Evolutionary conservation across 2,113 vertebrate genomes (phyloP), one percentile per base, ranked within the genome.

Genomic region (Donacobius atricapilla): DNA sequence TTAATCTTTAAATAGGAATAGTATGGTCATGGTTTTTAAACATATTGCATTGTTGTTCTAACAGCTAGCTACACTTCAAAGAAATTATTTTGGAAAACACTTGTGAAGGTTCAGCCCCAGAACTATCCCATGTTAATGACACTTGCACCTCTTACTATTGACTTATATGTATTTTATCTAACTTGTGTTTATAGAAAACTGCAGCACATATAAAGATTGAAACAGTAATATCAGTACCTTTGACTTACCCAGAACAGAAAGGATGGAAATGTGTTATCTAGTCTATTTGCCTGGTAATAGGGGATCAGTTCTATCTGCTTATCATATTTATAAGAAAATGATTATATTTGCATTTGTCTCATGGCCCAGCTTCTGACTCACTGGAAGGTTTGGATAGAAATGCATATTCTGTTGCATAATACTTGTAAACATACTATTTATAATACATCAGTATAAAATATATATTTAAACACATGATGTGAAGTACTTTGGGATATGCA

Each of bases 181-280:
- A 51, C 17, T 18, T 39, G 6, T 19, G 44, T 76, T 91, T 72
- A 14, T 37, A 31, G 33, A 40, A 86, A 45, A 47, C 28, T 30
- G 10, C 7, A 48, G 53, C 16, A 37, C 3, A 0, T n/a, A 8
- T 1, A 3, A 4, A 63, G 51, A 37, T 18, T 35, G 44, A 68
- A 64, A 39, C 9, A 56, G 13, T 71, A 1, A 1, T 50, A 7
- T 39, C 21, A 19, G 10, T 33, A 7, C 33, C 30, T 56, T 78
- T 50, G 58, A 33, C 28, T 61, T 75, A 2, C 13, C 5, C 4
- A 39, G 47, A 83, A 44, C 15, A 57, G 63, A 56, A 72, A 42
- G 35, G 18, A 21, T 83, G 15, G 50, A 76, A 72, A 27, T 30
- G 10, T 39, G 2, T 53, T 73, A 10, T 24, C 54, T 79, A 16